These are phyloP conservation scores for Pomatostomus ruficeps DNA, from an alignment of 2,113 vertebrate genomes.

Conservation along the genomic window DNA sequence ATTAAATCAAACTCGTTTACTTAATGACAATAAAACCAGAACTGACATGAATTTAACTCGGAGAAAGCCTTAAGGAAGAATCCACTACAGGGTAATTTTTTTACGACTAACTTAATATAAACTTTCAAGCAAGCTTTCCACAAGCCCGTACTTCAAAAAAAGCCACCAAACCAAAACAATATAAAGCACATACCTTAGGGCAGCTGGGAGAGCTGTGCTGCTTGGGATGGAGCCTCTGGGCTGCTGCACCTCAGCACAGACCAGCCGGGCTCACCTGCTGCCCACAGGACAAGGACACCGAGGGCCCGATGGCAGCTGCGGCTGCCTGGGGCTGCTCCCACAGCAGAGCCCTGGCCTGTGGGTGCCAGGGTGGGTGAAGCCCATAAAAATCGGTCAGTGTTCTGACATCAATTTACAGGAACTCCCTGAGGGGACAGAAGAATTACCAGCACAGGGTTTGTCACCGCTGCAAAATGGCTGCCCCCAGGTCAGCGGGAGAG, in stretches of 20 bases:
- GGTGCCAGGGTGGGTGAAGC: accelerated
- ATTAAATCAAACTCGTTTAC: background rate
- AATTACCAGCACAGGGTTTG: background rate
- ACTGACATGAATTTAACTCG: background rate
- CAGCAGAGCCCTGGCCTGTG: accelerated
- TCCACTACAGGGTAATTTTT: background rate
- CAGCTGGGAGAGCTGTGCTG: background rate
- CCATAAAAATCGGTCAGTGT: accelerated
- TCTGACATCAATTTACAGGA: background rate
- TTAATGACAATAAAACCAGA: background rate
- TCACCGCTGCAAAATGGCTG: background rate
- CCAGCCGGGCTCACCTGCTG: background rate
- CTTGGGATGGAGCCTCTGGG: background rate
- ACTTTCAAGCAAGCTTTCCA: background rate
- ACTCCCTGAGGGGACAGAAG: accelerated
- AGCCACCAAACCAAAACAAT: accelerated
- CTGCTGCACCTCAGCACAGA: accelerated
- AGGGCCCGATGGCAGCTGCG: accelerated
- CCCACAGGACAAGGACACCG: background rate
- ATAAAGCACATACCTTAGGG: background rate
- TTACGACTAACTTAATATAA: background rate
- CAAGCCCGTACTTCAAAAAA: background rate
- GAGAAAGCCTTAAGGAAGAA: background rate
- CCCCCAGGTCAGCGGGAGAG: background rate
- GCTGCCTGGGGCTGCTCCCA: background rate